A percentile compares a stretch with the other conserved stretches of the same genome.
These are phyloP conservation scores for Pasiphila rectangulata DNA, from an alignment of 2,888 invertebrate genomes.

Conservation along the genomic window DNA sequence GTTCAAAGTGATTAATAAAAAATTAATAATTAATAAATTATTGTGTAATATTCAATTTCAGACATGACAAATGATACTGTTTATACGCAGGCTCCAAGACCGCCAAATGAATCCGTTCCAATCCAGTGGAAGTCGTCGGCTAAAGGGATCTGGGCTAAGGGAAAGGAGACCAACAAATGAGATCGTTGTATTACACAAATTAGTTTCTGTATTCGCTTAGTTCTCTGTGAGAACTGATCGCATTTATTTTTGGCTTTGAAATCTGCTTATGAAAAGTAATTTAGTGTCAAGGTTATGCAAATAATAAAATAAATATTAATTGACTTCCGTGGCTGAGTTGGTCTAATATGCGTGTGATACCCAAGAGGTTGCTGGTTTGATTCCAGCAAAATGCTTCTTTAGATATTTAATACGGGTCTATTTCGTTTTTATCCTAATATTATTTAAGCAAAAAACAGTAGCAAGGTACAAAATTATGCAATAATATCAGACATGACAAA, in stretches of 20 bases:
- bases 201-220: slow-evolving; percentile 37
- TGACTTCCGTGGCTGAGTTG: too few species aligned
- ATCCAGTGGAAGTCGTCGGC: slow-evolving; percentile 22
- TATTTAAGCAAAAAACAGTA: background rate
- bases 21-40: too few species aligned
- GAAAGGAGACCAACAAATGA: slow-evolving; percentile 53
- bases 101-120: slow-evolving; percentile 14
- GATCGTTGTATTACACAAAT: slow-evolving; percentile 50
- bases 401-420: background rate
- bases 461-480: background rate
- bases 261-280: too few species aligned
- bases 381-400: too few species aligned
- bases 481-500: slow-evolving; percentile 7
- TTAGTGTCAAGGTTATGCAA: too few species aligned
- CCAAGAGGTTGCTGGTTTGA: too few species aligned
- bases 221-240: background rate
- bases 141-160: slow-evolving; percentile 57
- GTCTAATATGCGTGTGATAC: too few species aligned
- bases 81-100: slow-evolving; percentile 7
- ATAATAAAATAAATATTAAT: too few species aligned
- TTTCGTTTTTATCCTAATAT: background rate
- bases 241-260: background rate
- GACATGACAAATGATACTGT: slow-evolving; percentile 10
- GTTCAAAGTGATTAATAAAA: too few species aligned
- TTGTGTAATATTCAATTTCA: background rate